These are phyloP conservation scores for Anguilla japonica DNA, from an alignment of 2,113 vertebrate species.

Conservation along the genomic window DNA sequence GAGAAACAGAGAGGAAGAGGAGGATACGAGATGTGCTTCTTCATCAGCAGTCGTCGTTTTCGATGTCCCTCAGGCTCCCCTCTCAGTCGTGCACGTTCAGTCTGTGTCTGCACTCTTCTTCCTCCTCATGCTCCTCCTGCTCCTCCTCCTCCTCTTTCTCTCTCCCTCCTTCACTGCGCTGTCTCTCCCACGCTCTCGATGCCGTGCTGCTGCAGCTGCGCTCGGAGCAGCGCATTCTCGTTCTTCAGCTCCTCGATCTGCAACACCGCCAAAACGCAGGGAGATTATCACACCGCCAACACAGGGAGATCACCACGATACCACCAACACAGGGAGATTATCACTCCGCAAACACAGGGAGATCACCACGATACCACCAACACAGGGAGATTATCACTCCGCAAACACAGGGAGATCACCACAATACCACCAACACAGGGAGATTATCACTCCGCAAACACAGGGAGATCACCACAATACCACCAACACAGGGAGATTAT, in stretches of 20 bases:
- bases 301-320: no score
- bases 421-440: no score
- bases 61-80: background rate
- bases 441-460: background rate
- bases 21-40: background rate
- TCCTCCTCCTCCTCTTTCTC: background rate
- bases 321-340: no score
- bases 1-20: background rate
- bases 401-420: background rate
- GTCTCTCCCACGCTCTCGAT: conserved; percentile 76
- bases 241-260: conserved; percentile 88
- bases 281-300: no score
- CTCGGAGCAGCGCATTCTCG: conserved; percentile 79
- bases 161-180: conserved; percentile 61
- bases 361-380: background rate
- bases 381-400: background rate
- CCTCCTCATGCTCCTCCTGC: conserved; percentile 4
- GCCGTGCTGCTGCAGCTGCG: conserved; percentile 82
- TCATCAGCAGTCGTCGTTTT: background rate
- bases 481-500: no score
- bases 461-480: no score
- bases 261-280: conserved; percentile 14
- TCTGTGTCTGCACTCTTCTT: background rate
- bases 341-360: no score
- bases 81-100: background rate